These are phyloP conservation scores for Tiaroga cobitis DNA, from an alignment of 2,797 vertebrate species.

Conservation along the genomic window DNA sequence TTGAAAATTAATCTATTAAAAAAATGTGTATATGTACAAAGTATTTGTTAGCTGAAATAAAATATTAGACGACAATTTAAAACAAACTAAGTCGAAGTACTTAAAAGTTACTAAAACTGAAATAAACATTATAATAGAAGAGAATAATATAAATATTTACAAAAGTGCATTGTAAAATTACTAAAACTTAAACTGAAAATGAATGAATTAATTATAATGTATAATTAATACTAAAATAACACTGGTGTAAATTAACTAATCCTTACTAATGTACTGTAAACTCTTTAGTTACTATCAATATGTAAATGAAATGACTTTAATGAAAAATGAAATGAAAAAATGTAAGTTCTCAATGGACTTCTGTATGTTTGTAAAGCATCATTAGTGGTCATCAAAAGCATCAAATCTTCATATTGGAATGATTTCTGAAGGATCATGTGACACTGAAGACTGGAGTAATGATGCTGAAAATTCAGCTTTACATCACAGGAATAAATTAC, in stretches of 20 bases:
- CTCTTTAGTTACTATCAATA: background rate
- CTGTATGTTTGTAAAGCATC: background rate
- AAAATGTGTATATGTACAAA: too few species aligned
- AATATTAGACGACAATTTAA: background rate
- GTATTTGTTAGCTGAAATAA: background rate
- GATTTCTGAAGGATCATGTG: background rate
- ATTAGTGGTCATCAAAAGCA: too few species aligned
- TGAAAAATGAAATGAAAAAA: too few species aligned
- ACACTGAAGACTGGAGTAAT: background rate
- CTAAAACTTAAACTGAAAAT: background rate
- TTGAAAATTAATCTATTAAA: background rate
- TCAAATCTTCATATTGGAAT: background rate
- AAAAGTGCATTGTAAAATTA: background rate
- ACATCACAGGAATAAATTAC: too few species aligned
- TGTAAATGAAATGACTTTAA: background rate
- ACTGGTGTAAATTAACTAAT: background rate
- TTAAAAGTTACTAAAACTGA: background rate
- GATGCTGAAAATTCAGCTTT: too few species aligned
- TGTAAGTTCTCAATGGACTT: background rate
- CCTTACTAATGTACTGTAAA: background rate
- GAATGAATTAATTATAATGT: background rate
- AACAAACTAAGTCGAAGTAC: background rate
- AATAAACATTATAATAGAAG: background rate
- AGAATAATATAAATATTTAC: background rate
- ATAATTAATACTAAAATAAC: background rate